Evolutionary conservation across 2,113 vertebrate genomes (phyloP).

Genomic region (Actenoides hombroni): DNA sequence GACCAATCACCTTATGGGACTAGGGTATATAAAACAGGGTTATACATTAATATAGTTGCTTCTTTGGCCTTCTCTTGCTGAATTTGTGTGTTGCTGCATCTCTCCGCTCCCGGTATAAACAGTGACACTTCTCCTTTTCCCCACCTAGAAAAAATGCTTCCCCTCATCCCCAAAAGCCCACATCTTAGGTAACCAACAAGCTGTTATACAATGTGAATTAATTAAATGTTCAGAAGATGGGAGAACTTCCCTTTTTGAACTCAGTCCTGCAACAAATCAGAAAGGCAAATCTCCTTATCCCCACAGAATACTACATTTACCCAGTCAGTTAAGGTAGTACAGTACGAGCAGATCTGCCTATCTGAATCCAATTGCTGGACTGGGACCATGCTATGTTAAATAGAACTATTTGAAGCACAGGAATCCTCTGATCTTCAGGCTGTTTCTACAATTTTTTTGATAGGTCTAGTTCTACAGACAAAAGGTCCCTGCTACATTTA

Average conservation of each 20-base stretch:
- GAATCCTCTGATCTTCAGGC: not conserved
- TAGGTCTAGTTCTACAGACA: not conserved
- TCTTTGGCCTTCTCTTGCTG: no score
- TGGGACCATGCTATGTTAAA: not conserved
- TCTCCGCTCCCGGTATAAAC: no score
- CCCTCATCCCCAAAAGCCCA: not conserved
- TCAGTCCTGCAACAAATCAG: not conserved
- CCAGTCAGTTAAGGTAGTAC: not conserved
- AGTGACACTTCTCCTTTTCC: not conserved
- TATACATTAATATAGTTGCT: no score
- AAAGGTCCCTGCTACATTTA: rapidly evolving
- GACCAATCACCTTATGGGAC: no score
- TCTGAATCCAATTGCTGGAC: not conserved
- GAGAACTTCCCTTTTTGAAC: not conserved
- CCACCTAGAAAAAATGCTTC: not conserved
- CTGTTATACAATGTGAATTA: not conserved
- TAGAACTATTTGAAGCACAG: not conserved
- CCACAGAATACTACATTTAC: not conserved
- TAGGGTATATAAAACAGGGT: no score
- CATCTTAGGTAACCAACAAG: not conserved
- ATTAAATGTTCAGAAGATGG: not conserved
- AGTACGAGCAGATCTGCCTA: not conserved
- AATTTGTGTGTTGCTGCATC: no score
- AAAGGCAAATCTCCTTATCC: not conserved
- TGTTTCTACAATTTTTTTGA: not conserved